Percentiles rank a stretch among this genome's conserved stretches.
Evolutionary conservation across 1,140 invertebrate species (phyloP).

Genomic region (Gryllus bimaculatus): DNA sequence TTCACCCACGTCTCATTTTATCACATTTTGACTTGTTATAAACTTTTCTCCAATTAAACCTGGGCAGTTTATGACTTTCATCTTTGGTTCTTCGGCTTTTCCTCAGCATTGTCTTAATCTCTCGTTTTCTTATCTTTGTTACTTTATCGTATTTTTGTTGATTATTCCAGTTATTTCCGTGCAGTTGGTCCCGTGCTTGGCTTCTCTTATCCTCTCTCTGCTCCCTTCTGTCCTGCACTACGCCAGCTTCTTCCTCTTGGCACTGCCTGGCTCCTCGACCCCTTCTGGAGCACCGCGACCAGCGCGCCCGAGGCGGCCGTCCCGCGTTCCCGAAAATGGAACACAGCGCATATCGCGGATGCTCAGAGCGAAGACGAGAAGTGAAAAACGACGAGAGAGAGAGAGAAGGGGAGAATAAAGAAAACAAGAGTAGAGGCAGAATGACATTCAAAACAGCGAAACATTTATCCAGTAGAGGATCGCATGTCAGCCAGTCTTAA

Average conservation of each 20-base stretch:
- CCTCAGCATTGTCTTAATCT: too few species aligned
- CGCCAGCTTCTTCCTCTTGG: not conserved
- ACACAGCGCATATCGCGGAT: not conserved
- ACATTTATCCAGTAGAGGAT: not conserved
- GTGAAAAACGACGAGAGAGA: not conserved
- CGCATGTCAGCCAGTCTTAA: not conserved
- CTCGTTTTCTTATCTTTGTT: too few species aligned
- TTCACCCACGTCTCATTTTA: too few species aligned
- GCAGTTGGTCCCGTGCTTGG: too few species aligned
- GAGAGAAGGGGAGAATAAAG: not conserved
- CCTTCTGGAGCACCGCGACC: not conserved
- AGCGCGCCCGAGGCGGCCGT: not conserved
- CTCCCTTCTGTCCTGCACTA: not conserved
- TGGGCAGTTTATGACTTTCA: too few species aligned
- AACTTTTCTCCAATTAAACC: too few species aligned
- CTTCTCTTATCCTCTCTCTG: not conserved
- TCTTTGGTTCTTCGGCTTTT: too few species aligned
- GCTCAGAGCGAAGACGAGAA: not conserved
- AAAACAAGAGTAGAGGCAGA: not conserved
- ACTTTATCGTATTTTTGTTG: too few species aligned
- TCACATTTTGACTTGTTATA: too few species aligned
- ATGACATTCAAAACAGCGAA: conserved; percentile 1
- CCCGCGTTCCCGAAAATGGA: not conserved
- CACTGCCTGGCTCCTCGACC: not conserved
- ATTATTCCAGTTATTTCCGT: too few species aligned